Evolutionary conservation across 35 echinoderm and acorn worm genomes (phyloP).

Genomic region (Ophiothrix spiculata): DNA sequence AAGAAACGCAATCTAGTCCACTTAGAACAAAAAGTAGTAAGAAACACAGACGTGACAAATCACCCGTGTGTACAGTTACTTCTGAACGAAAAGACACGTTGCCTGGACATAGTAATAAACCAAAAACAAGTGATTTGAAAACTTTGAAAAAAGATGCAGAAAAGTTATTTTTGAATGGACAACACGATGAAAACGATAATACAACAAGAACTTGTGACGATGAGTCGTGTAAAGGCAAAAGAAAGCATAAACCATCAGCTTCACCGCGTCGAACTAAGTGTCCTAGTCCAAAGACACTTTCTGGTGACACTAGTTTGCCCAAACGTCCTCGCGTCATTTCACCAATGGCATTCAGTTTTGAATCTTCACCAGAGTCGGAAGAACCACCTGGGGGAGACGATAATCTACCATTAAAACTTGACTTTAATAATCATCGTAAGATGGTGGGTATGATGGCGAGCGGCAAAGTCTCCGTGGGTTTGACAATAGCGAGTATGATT

Average conservation of each 20-base stretch:
- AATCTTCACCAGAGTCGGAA: neutral
- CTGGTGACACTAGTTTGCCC: neutral
- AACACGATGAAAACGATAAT: conserved; percentile 1
- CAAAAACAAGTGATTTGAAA: neutral
- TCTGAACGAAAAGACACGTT: neutral
- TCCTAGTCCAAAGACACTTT: neutral
- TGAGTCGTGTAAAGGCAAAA: neutral
- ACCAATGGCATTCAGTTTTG: neutral
- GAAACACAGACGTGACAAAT: neutral
- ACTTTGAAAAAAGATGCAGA: neutral
- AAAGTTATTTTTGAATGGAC: neutral
- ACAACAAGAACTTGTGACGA: neutral
- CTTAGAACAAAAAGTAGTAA: neutral
- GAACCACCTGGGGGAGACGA: neutral
- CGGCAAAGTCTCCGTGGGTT: conserved; percentile 34
- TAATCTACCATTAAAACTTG: neutral
- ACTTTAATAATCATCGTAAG: neutral
- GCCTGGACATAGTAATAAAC: neutral
- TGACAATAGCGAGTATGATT: conserved; percentile 95
- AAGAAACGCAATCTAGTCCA: neutral
- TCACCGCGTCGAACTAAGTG: neutral
- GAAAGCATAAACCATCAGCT: neutral
- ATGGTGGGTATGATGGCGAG: neutral
- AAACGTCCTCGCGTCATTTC: neutral
- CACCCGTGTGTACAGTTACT: neutral